Evolutionary conservation across 2,113 vertebrate species (phyloP).

Genomic region (Saguinus midas): DNA sequence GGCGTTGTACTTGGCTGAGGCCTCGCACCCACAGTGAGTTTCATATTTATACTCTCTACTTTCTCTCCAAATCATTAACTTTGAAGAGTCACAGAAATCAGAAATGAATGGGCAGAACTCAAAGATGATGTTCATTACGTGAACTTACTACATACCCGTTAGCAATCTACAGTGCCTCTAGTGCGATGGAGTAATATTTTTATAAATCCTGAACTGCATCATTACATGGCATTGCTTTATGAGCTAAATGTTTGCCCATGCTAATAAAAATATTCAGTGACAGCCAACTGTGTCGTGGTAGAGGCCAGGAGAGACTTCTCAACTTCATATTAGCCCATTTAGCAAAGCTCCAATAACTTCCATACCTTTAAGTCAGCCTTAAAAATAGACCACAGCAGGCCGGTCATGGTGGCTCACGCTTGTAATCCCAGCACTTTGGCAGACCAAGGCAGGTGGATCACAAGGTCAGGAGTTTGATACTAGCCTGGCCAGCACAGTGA

Average conservation of each 20-base stretch:
- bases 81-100: not conserved
- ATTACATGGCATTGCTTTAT: not conserved
- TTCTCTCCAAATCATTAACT: not conserved
- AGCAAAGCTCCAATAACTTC: not conserved
- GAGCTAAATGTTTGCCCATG: not conserved
- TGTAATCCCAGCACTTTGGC: too few relatives aligned
- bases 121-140: not conserved
- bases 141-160: not conserved
- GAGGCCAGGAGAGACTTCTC: not conserved
- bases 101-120: not conserved
- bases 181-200: not conserved
- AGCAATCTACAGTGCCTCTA: fast-evolving
- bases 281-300: not conserved
- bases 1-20: not conserved
- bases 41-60: not conserved
- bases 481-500: too few relatives aligned
- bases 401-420: too few relatives aligned
- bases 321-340: not conserved
- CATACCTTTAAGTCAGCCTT: not conserved
- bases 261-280: not conserved
- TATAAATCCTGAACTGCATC: not conserved
- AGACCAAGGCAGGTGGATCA: too few relatives aligned
- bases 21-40: not conserved
- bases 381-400: not conserved
- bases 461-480: too few relatives aligned